Base-by-base conservation (phyloP, 2,888 invertebrate genomes). In the Ichneumoninae sp. region DNA sequence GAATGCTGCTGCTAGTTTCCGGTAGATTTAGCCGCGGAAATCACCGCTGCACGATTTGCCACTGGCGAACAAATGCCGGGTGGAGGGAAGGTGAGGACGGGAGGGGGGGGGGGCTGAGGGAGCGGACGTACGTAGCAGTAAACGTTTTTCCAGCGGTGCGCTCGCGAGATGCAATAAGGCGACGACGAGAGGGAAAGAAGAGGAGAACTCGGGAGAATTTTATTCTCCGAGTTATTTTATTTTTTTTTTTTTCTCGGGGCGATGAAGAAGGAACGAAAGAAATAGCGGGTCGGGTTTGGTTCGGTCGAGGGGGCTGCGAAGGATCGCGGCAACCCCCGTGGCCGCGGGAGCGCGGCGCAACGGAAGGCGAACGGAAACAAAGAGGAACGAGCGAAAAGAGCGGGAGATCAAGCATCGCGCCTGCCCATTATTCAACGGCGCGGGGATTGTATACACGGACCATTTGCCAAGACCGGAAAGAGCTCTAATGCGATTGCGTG, bases 1-100 rank as follows among this genome's bases (percentile, higher is more conserved):
- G 83, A 82, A 85, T 82, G 79, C 68, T 65, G 71, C 73, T 68
- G 71, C 73, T 68, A 71, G 77, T 82, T 87, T 87, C 84, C 87
- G 85, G 63, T 83, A 83, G 84, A 87, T 87, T 86, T 86, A 86
- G 77, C 71, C 83, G 83, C 82, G 87, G 84, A 87, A 86, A 87
- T 87, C 87, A 84, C 83, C 82, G 40, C 69, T 22, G 83, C 73
- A 44, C 78, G 78, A 85, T 83, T 82, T 78, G 81, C 86, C 70
- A 81, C 57, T 26, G 54, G 65, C 65, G 76, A 69, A 76, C 68
- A 74, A 79, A 75, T 50, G 40, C 52, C 50, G 75, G 71, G 19
- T 40, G 8, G n/a, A n/a, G 33, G 69, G 22, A 40, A 30, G 60
- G 33, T 19, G 52, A 26, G 10, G 16, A 30, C 22, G 63, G 30